A percentile compares a stretch with the other conserved stretches of the same genome.
Evolutionary conservation across 2,888 invertebrate species (phyloP).

Genomic region (Timandra comae): DNA sequence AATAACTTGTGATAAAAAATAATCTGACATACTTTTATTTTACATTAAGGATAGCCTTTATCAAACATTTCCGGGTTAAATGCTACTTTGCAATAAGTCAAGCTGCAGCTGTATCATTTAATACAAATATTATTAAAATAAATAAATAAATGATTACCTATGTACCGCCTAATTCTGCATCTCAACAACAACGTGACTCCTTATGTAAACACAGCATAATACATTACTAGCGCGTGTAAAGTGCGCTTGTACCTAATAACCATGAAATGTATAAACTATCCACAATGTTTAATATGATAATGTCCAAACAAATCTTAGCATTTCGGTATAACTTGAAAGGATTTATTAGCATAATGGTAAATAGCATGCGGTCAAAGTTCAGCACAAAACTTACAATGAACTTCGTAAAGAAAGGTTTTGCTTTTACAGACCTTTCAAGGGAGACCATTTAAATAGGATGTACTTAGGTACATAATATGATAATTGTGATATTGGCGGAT

Average conservation of each 20-base stretch:
- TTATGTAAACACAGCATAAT: conserved; percentile 32
- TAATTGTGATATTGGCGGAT: too few relatives aligned
- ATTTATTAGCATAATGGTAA: conserved; percentile 20
- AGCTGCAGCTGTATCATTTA: too few relatives aligned
- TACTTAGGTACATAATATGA: too few relatives aligned
- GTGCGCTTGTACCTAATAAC: conserved; percentile 13
- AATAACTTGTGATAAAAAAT: too few relatives aligned
- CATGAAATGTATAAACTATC: conserved; percentile 13
- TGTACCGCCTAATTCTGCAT: conserved; percentile 31
- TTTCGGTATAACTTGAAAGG: conserved; percentile 8
- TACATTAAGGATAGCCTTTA: too few relatives aligned
- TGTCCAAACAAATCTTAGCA: neutral
- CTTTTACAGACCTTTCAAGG: too few relatives aligned
- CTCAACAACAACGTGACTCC: conserved; percentile 38
- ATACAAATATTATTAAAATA: too few relatives aligned
- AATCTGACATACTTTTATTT: too few relatives aligned
- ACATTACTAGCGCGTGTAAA: conserved; percentile 25
- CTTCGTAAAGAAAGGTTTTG: conserved; percentile 3
- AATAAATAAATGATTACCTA: too few relatives aligned
- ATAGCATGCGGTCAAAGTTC: conserved; percentile 9
- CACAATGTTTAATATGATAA: conserved; percentile 4
- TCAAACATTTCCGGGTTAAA: too few relatives aligned
- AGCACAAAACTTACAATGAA: conserved; percentile 1
- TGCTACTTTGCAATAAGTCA: too few relatives aligned
- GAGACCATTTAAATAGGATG: too few relatives aligned